phyloP scores from a whole-genome alignment of 2,113 vertebrate species.

The Leptocoma aspasia region DNA sequence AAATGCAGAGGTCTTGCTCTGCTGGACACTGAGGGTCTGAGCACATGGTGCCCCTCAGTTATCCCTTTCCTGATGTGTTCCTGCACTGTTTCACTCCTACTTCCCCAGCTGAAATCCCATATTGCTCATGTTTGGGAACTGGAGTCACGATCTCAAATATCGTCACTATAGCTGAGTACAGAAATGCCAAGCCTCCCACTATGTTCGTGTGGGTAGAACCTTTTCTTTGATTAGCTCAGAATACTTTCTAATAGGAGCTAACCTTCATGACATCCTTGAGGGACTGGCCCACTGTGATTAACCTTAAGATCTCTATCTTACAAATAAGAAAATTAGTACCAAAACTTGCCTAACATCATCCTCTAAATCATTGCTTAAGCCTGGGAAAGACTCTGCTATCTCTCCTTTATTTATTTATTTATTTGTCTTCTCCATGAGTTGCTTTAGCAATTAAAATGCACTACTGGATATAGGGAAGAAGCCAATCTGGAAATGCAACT shows the following conservation, averaged over 20 bases:
- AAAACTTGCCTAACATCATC: not conserved
- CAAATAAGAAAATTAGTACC: conserved; percentile 9
- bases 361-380: not conserved
- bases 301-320: not conserved
- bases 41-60: not conserved
- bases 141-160: conserved; percentile 42
- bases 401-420: not conserved
- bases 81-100: not conserved
- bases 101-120: not conserved
- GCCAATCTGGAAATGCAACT: not conserved
- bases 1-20: not conserved
- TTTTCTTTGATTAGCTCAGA: conserved; percentile 41
- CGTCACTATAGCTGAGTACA: not conserved
- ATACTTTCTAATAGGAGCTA: conserved; percentile 27
- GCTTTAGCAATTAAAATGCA: not conserved
- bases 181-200: conserved; percentile 55
- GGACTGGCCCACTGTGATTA: not conserved
- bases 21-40: not conserved
- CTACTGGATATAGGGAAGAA: not conserved
- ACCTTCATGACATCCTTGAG: conserved; percentile 5
- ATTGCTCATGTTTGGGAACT: conserved; percentile 31
- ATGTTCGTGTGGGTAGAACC: conserved; percentile 19
- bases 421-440: not conserved
- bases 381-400: not conserved
- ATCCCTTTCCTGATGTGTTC: not conserved